Conservation (phyloP, 2,888 invertebrate species). For the Phyllotreta cruciferae region DNA sequence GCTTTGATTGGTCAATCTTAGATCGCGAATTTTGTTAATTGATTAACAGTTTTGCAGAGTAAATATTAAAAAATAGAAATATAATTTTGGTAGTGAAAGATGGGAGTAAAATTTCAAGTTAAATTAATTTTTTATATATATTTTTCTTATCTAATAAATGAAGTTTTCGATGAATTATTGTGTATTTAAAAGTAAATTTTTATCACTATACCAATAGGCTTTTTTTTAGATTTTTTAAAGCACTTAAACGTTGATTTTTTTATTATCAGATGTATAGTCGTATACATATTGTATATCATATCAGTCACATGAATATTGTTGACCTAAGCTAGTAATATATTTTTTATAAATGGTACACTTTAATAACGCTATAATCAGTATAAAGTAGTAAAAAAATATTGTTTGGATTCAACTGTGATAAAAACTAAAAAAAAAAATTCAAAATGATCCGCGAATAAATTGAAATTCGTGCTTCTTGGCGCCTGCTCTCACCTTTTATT, state of each 20-base stretch:
- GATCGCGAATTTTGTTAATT: background rate
- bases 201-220: constrained; percentile 9
- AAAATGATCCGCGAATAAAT: background rate
- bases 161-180: too few relatives aligned
- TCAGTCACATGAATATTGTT: constrained; percentile 20
- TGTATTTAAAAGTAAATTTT: constrained; percentile 7
- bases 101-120: too few relatives aligned
- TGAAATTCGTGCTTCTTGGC: too few relatives aligned
- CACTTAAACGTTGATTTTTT: constrained; percentile 13
- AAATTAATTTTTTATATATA: too few relatives aligned
- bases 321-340: background rate
- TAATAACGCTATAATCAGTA: constrained; percentile 11
- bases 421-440: constrained; percentile 11
- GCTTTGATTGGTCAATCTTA: too few relatives aligned
- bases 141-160: too few relatives aligned
- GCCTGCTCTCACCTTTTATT: too few relatives aligned
- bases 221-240: constrained; percentile 4
- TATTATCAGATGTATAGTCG: constrained; percentile 9
- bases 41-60: background rate
- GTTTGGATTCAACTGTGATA: too few relatives aligned
- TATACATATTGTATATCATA: background rate
- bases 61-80: background rate
- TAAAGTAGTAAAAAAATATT: constrained; percentile 7
- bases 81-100: too few relatives aligned
- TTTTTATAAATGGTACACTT: constrained; percentile 8